A percentile compares a stretch with the other conserved stretches of the same genome.
These are phyloP conservation scores for Melikaiella ostensackeni DNA, from an alignment of 2,888 invertebrate species.

Conservation along the genomic window DNA sequence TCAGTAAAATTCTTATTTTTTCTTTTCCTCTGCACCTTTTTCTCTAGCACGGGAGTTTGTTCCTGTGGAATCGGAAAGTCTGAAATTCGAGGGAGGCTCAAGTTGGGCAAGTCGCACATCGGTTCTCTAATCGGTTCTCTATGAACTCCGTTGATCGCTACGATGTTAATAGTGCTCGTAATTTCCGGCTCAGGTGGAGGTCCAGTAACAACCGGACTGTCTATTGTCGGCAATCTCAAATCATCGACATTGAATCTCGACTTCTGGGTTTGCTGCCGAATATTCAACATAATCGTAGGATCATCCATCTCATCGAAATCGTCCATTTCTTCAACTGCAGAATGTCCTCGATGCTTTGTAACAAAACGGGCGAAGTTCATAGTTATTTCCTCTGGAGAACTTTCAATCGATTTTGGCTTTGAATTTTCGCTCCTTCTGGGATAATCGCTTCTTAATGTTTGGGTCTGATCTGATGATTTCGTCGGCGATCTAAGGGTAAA, in stretches of 20 bases:
- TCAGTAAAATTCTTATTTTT: not conserved
- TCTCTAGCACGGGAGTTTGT: slow-evolving; percentile 11
- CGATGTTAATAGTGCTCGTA: slow-evolving; percentile 55
- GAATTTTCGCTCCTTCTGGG: not conserved
- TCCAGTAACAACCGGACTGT: slow-evolving; percentile 50
- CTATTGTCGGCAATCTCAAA: slow-evolving; percentile 63
- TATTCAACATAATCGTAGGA: slow-evolving; percentile 65
- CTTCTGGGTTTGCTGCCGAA: slow-evolving; percentile 48
- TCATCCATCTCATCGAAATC: slow-evolving; percentile 66
- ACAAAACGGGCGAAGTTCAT: slow-evolving; percentile 54
- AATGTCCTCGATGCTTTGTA: slow-evolving; percentile 58
- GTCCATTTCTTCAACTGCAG: slow-evolving; percentile 47
- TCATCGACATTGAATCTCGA: slow-evolving; percentile 65
- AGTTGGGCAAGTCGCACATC: slow-evolving; percentile 30
- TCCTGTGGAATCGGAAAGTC: slow-evolving; percentile 19
- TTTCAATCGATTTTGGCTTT: not conserved
- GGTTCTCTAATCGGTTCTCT: slow-evolving; percentile 17
- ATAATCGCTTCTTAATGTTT: not conserved
- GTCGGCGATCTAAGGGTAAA: not conserved
- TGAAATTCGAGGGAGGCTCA: slow-evolving; percentile 38
- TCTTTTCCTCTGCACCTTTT: slow-evolving; percentile 12
- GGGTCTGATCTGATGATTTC: not conserved
- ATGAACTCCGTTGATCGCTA: slow-evolving; percentile 41
- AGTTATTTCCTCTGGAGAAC: slow-evolving; percentile 34
- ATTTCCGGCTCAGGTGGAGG: slow-evolving; percentile 61